These are phyloP conservation scores for Branchinecta lynchi DNA, from an alignment of 1,140 invertebrate species.

Conservation along the genomic window DNA sequence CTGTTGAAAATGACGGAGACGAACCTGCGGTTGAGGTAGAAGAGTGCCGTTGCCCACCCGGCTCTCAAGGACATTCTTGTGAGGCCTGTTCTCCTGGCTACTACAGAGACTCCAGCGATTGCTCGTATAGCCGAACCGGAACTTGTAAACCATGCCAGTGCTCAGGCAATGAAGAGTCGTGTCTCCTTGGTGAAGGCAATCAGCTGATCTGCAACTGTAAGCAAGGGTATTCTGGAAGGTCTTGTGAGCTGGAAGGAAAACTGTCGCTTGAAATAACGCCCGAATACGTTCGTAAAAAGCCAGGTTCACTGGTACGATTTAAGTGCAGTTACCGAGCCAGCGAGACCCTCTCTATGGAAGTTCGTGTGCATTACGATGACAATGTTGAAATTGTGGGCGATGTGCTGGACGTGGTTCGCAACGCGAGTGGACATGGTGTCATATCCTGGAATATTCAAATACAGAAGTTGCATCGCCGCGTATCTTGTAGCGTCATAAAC, in stretches of 20 bases:
- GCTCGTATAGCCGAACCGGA: slow-evolving; percentile 28
- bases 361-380: slow-evolving; percentile 21
- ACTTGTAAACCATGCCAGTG: slow-evolving; percentile 56
- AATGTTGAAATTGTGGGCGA: too few species aligned
- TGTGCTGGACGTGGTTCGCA: neutral
- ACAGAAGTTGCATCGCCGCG: slow-evolving; percentile 24
- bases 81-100: slow-evolving; percentile 61
- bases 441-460: slow-evolving; percentile 27
- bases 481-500: slow-evolving; percentile 30
- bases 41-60: slow-evolving; percentile 61
- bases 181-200: slow-evolving; percentile 40
- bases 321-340: slow-evolving; percentile 37
- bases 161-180: slow-evolving; percentile 52
- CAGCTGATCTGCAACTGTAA: slow-evolving; percentile 59
- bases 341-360: slow-evolving; percentile 32
- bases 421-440: slow-evolving; percentile 9
- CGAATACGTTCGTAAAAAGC: slow-evolving; percentile 29
- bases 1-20: slow-evolving; percentile 41
- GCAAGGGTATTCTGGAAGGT: slow-evolving; percentile 48
- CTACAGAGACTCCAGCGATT: slow-evolving; percentile 51
- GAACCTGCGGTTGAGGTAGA: slow-evolving; percentile 51
- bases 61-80: slow-evolving; percentile 66
- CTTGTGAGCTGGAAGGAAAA: slow-evolving; percentile 44
- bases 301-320: slow-evolving; percentile 32
- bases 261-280: slow-evolving; percentile 39